Conservation (phyloP, 2,888 invertebrate species). For the Tetheella fluctuosa region DNA sequence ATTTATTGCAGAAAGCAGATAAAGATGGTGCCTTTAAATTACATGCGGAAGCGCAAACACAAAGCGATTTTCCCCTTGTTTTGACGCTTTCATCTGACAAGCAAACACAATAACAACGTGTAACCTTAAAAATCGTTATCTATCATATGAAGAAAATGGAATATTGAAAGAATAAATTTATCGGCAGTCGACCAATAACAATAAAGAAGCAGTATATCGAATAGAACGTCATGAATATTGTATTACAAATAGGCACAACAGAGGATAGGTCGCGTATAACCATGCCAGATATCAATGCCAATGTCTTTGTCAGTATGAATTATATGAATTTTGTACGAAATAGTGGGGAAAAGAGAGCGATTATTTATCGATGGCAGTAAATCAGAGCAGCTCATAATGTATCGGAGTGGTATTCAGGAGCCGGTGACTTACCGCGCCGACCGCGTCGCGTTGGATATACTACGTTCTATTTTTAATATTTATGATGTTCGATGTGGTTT, state of each 20-base stretch:
- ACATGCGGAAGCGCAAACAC: constrained; percentile 12
- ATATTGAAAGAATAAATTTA: constrained; percentile 45
- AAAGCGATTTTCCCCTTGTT: constrained; percentile 25
- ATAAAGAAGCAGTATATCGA: constrained; percentile 36
- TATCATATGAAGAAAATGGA: constrained; percentile 27
- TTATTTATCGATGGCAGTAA: constrained; percentile 68
- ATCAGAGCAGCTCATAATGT: constrained; percentile 66
- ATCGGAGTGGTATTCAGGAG: constrained; percentile 43
- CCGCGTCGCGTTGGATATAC: constrained; percentile 39
- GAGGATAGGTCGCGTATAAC: constrained; percentile 22
- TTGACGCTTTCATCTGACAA: constrained; percentile 18
- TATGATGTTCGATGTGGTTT: constrained; percentile 11
- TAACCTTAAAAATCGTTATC: constrained; percentile 35
- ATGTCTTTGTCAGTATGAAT: constrained; percentile 60
- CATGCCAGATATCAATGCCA: constrained; percentile 35
- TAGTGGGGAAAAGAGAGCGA: constrained; percentile 52
- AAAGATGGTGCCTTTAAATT: background rate
- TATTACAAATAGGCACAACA: constrained; percentile 26
- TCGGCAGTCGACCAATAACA: constrained; percentile 37
- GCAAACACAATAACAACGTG: constrained; percentile 27
- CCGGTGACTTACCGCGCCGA: constrained; percentile 34
- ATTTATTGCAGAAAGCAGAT: background rate
- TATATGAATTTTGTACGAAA: constrained; percentile 59
- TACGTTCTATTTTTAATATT: constrained; percentile 49
- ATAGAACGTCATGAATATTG: constrained; percentile 35